Conservation (phyloP, 2,888 invertebrate species). For the Andricus curvator region DNA sequence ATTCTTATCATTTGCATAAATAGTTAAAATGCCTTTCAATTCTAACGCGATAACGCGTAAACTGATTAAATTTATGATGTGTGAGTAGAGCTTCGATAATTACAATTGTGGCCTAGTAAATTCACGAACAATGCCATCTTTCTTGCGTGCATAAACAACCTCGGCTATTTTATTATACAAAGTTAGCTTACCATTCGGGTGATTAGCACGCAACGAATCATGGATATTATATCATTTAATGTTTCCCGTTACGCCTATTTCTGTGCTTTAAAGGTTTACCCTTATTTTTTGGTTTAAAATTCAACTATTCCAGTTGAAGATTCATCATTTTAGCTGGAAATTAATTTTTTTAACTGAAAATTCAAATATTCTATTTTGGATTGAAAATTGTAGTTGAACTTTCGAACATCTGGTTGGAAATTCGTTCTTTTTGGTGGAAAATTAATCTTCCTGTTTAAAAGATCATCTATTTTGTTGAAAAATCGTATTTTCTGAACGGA, state of each 20-base stretch:
- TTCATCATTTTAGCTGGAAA: too few species aligned
- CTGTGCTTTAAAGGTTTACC: neutral
- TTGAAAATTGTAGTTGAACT: too few species aligned
- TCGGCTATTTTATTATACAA: conserved; percentile 42
- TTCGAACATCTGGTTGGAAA: too few species aligned
- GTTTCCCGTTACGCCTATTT: conserved; percentile 10
- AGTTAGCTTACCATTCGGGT: conserved; percentile 8
- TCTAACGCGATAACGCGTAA: neutral
- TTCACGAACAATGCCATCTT: conserved; percentile 45
- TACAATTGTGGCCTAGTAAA: conserved; percentile 48
- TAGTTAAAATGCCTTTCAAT: neutral
- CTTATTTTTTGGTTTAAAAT: too few species aligned
- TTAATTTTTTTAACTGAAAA: too few species aligned
- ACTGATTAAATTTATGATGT: conserved; percentile 3
- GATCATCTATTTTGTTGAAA: too few species aligned
- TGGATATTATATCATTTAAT: conserved; percentile 53
- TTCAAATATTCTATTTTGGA: too few species aligned
- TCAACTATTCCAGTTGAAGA: too few species aligned
- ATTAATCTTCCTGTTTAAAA: too few species aligned
- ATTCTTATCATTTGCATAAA: neutral
- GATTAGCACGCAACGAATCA: conserved; percentile 55
- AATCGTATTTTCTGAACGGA: too few species aligned
- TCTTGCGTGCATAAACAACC: conserved; percentile 55
- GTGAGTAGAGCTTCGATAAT: neutral
- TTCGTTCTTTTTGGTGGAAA: too few species aligned